Percentiles rank a stretch among this genome's conserved stretches.
Evolutionary conservation across 1,140 invertebrate species (phyloP).

Genomic region (Trichoplusia ni): DNA sequence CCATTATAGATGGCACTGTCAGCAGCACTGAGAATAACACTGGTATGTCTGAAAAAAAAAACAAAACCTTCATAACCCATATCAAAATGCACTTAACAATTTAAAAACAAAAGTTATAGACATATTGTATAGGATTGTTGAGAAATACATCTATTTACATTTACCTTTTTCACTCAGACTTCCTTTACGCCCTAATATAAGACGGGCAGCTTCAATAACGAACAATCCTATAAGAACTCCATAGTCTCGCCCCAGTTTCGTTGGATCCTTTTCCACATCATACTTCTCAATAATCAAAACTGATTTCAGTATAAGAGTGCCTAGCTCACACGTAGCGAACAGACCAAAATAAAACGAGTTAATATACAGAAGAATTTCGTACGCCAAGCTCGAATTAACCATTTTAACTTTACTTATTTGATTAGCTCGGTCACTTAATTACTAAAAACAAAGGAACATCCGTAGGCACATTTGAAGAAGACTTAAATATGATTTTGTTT

Average conservation of each 20-base stretch:
- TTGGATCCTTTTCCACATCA: conserved; percentile 85
- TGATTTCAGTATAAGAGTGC: conserved; percentile 89
- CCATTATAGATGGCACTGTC: conserved; percentile 90
- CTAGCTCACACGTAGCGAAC: conserved; percentile 89
- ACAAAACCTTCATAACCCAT: too few species aligned
- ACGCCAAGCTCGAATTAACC: conserved; percentile 88
- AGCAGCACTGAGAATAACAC: conserved; percentile 90
- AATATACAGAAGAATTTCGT: conserved; percentile 90
- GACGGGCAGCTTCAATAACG: conserved; percentile 89
- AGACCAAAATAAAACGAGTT: conserved; percentile 94
- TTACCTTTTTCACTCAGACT: conserved; percentile 91
- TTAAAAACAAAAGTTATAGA: too few species aligned
- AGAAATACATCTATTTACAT: too few species aligned
- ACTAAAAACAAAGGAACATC: background rate
- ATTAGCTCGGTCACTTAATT: background rate
- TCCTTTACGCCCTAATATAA: conserved; percentile 91
- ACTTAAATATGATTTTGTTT: background rate
- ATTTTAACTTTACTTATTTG: conserved; percentile 52
- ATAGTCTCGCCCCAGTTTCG: conserved; percentile 89
- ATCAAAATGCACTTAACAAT: too few species aligned
- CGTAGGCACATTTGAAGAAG: background rate
- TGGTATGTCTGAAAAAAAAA: conserved; percentile 85
- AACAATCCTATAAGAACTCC: conserved; percentile 88
- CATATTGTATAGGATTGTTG: too few species aligned
- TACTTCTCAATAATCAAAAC: conserved; percentile 83